Evolutionary conservation across 2,113 vertebrate species (phyloP).

Genomic region (Siniperca knerii): DNA sequence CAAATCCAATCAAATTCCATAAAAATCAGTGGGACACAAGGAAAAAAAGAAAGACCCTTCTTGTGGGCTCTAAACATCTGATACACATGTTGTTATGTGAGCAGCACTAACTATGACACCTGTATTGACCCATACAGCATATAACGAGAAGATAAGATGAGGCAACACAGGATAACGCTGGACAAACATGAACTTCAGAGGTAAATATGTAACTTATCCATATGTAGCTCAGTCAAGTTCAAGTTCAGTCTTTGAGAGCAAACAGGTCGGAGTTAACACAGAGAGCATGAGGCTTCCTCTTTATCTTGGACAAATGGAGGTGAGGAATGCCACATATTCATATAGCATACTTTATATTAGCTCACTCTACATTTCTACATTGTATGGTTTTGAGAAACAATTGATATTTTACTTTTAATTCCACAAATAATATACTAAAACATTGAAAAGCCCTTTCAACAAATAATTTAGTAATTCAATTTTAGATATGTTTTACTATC

Average conservation of each 20-base stretch:
- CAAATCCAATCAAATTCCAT: too few species aligned
- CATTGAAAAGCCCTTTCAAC: neutral
- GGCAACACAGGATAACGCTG: neutral
- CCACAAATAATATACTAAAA: neutral
- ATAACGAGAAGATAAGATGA: constrained; percentile 24
- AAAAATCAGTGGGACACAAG: too few species aligned
- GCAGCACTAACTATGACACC: neutral
- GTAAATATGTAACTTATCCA: constrained; percentile 30
- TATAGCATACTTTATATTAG: neutral
- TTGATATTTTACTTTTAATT: neutral
- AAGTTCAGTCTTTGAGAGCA: constrained; percentile 5
- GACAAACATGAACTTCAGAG: constrained; percentile 6
- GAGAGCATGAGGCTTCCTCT: neutral
- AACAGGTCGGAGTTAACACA: constrained; percentile 4
- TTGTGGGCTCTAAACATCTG: too few species aligned
- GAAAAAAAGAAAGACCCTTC: too few species aligned
- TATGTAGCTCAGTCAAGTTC: neutral
- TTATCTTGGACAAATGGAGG: constrained; percentile 15
- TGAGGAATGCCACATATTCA: neutral
- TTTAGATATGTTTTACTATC: too few species aligned
- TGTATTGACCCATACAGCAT: neutral
- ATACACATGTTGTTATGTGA: neutral
- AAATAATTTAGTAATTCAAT: neutral
- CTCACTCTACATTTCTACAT: neutral
- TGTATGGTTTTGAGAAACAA: neutral